Evolutionary conservation across 2,797 vertebrate species (phyloP).

Genomic region (Forpus xanthops): DNA sequence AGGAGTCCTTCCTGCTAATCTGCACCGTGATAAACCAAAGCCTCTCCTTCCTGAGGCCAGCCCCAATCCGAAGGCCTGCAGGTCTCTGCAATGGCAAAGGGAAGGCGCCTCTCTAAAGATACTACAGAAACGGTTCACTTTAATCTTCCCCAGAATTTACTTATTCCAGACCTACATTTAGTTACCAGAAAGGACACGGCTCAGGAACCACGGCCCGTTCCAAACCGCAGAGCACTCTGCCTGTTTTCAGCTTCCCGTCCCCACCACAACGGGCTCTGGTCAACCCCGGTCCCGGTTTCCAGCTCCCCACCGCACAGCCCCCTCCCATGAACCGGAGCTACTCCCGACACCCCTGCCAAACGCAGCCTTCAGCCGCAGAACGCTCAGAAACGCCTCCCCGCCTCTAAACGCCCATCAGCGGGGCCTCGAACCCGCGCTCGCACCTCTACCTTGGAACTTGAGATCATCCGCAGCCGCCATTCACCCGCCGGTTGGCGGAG

Average conservation of each 20-base stretch:
- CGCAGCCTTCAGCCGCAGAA: rapidly evolving
- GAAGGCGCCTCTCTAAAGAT: not conserved
- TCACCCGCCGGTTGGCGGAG: not conserved
- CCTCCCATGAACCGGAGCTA: rapidly evolving
- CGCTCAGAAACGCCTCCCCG: not conserved
- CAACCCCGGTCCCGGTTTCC: no score
- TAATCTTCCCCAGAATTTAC: rapidly evolving
- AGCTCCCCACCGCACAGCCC: rapidly evolving
- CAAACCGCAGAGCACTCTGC: not conserved
- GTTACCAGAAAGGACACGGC: not conserved
- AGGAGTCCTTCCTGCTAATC: not conserved
- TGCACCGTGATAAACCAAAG: no score
- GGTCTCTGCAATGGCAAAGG: not conserved
- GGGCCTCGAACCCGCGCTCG: not conserved
- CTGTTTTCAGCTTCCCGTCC: not conserved
- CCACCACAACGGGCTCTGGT: rapidly evolving
- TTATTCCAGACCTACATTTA: not conserved
- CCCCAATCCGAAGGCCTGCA: rapidly evolving
- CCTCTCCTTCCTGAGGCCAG: not conserved
- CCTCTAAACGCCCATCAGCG: rapidly evolving
- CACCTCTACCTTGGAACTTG: constrained; percentile 82
- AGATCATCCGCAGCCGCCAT: constrained; percentile 88
- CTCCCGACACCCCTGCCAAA: not conserved
- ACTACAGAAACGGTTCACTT: rapidly evolving
- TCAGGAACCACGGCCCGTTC: no score